Percentiles rank a stretch among this genome's conserved stretches.
These are phyloP conservation scores for Leuciscus waleckii DNA, from an alignment of 2,797 vertebrate species.

Conservation along the genomic window DNA sequence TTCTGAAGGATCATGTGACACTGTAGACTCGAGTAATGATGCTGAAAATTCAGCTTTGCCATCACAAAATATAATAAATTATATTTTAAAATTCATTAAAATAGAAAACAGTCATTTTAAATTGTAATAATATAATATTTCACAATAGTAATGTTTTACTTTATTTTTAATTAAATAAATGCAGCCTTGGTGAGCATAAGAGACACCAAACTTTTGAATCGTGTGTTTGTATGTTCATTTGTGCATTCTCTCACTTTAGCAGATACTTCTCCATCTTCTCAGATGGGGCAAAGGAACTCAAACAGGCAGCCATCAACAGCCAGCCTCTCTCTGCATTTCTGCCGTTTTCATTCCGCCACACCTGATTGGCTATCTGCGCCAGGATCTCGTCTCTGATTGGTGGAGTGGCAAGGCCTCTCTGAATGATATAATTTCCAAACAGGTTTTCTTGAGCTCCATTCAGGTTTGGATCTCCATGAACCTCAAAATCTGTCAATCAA, in stretches of 20 bases:
- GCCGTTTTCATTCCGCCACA: conserved; percentile 84
- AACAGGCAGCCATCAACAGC: conserved; percentile 90
- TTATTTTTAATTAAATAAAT: not conserved
- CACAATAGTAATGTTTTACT: not conserved
- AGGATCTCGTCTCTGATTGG: conserved; percentile 91
- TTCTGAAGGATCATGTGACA: not conserved
- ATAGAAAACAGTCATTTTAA: not conserved
- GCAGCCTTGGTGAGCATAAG: not conserved
- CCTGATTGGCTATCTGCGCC: conserved; percentile 89
- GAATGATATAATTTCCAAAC: conserved; percentile 96
- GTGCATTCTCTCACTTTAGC: conserved; percentile 85
- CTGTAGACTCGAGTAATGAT: not conserved
- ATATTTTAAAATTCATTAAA: not conserved
- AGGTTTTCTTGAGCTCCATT: conserved; percentile 87
- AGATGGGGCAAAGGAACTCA: conserved; percentile 87
- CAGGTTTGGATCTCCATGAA: conserved; percentile 94
- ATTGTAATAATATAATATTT: not conserved
- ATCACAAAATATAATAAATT: too few species aligned
- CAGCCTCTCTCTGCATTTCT: conserved; percentile 92
- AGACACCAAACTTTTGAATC: not conserved
- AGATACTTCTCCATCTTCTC: conserved; percentile 86
- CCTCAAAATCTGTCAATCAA: conserved; percentile 82
- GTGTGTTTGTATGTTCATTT: conserved; percentile 9
- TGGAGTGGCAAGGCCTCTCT: conserved; percentile 85
- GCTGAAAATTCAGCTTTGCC: not conserved